These are phyloP conservation scores for Anoura caudifer DNA, from an alignment of 2,113 vertebrate genomes.

Conservation along the genomic window DNA sequence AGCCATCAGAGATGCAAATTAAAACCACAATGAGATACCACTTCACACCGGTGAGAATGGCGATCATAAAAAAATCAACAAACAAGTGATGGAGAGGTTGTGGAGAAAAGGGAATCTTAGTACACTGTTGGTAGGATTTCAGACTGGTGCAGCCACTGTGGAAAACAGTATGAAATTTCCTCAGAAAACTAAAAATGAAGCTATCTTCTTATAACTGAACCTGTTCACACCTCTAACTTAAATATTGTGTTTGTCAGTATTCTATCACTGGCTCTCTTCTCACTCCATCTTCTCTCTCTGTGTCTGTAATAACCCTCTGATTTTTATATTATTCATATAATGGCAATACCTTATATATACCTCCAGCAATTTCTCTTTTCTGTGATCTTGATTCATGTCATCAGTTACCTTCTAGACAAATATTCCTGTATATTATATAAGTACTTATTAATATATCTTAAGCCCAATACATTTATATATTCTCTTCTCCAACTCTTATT, in stretches of 20 bases:
- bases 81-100: too few relatives aligned
- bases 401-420: background rate
- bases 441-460: background rate
- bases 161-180: too few relatives aligned
- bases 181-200: too few relatives aligned
- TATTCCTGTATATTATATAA: background rate
- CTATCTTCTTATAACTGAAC: background rate
- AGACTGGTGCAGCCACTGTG: too few relatives aligned
- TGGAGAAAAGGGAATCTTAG: too few relatives aligned
- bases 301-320: background rate
- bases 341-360: background rate
- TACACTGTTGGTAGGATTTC: too few relatives aligned
- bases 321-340: background rate
- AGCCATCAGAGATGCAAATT: too few relatives aligned
- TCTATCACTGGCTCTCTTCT: background rate
- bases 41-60: too few relatives aligned
- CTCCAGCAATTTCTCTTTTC: background rate
- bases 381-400: background rate
- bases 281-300: background rate
- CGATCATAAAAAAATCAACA: too few relatives aligned
- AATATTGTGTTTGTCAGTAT: background rate
- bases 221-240: background rate
- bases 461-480: background rate
- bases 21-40: too few relatives aligned
- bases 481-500: background rate